These are phyloP conservation scores for Limnephilus auricula DNA, from an alignment of 2,888 invertebrate genomes.

Conservation along the genomic window DNA sequence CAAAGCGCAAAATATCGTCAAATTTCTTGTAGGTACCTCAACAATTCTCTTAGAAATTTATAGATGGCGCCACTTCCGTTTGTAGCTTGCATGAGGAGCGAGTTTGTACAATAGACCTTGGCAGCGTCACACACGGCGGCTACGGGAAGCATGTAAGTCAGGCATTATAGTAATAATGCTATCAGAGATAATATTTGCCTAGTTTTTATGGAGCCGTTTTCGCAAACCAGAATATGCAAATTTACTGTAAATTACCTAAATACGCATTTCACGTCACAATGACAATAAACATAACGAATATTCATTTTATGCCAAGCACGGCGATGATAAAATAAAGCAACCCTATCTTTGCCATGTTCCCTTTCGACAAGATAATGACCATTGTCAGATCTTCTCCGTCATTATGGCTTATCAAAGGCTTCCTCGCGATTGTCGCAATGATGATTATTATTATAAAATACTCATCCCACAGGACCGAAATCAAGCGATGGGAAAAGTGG, in stretches of 20 bases:
- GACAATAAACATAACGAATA: not conserved
- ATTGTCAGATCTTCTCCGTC: constrained; percentile 26
- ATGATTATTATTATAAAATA: constrained; percentile 55
- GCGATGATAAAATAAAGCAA: not conserved
- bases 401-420: constrained; percentile 47
- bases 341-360: constrained; percentile 19
- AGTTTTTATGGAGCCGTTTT: not conserved
- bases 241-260: not conserved
- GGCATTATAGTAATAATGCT: too few species aligned
- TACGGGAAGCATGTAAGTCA: too few species aligned
- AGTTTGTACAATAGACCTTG: too few species aligned
- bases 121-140: too few species aligned
- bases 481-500: constrained; percentile 54
- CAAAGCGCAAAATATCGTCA: too few species aligned
- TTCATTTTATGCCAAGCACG: not conserved
- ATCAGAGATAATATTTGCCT: not conserved
- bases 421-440: constrained; percentile 36
- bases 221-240: not conserved
- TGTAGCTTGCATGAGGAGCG: too few species aligned
- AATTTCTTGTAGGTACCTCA: too few species aligned
- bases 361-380: constrained; percentile 17
- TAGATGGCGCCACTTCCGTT: too few species aligned
- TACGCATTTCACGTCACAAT: not conserved
- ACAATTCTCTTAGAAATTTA: too few species aligned
- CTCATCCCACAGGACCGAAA: constrained; percentile 36